Conservation (phyloP, 2,888 invertebrate species). For the Chrysotoxum bicinctum region DNA sequence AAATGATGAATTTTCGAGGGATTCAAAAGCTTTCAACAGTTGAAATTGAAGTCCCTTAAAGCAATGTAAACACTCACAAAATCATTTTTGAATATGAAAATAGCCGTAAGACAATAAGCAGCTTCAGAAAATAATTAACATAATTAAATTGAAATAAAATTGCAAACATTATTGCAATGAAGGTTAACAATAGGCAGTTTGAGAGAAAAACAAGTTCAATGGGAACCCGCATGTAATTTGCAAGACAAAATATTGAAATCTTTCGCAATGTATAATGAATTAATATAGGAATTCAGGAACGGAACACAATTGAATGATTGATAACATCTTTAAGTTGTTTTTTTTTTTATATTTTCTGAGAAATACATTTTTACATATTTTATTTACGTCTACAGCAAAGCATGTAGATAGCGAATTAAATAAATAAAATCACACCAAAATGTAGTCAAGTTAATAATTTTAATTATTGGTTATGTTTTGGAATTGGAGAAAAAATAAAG, state of each 20-base stretch:
- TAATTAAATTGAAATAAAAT: conserved; percentile 4
- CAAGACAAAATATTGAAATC: not conserved
- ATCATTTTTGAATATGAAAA: not conserved
- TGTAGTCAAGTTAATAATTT: too few species aligned
- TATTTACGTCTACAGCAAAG: too few species aligned
- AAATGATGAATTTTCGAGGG: not conserved
- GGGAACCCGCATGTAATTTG: conserved; percentile 1
- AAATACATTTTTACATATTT: not conserved
- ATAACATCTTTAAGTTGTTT: not conserved
- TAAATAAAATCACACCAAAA: too few species aligned
- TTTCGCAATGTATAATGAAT: conserved; percentile 9
- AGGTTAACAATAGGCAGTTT: not conserved
- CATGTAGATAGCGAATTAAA: too few species aligned
- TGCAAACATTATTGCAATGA: conserved; percentile 5
- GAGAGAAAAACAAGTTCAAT: conserved; percentile 9
- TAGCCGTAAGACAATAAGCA: not conserved
- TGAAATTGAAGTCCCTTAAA: not conserved
- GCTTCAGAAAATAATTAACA: not conserved
- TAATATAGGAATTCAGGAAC: not conserved
- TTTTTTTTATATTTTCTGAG: not conserved
- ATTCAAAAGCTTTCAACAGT: not conserved
- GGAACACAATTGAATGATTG: conserved; percentile 12
- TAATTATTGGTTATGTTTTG: too few species aligned
- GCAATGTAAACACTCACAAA: not conserved
- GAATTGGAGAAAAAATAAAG: too few species aligned